phyloP scores from a whole-genome alignment of 2,797 vertebrate species.

The Enteromius fasciolatus region DNA sequence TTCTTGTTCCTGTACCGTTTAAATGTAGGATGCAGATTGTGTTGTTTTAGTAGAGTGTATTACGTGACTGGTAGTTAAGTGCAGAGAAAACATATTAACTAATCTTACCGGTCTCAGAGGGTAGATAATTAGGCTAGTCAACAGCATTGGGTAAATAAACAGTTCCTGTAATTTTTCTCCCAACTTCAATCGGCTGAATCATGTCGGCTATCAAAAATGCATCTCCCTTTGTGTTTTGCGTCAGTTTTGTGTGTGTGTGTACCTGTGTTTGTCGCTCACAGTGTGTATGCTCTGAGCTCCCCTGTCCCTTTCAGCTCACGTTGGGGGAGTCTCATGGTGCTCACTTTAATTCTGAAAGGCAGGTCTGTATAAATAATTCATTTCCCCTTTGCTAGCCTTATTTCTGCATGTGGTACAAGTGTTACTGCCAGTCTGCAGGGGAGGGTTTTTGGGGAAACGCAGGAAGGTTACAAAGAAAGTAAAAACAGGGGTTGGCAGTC shows the following conservation, averaged over 20 bases:
- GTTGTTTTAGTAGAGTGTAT: constrained; percentile 12
- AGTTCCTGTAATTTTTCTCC: background rate
- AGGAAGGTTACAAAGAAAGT: constrained; percentile 57
- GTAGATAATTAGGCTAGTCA: background rate
- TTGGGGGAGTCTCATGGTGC: constrained; percentile 74
- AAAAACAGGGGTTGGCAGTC: constrained; percentile 37
- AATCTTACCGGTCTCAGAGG: constrained; percentile 5
- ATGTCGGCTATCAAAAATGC: background rate
- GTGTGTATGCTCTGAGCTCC: constrained; percentile 44
- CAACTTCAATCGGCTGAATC: background rate
- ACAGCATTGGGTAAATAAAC: background rate
- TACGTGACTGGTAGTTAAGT: constrained; percentile 4
- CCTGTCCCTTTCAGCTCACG: constrained; percentile 52
- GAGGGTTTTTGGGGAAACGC: constrained; percentile 54
- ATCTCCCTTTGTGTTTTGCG: constrained; percentile 1
- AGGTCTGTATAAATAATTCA: constrained; percentile 87
- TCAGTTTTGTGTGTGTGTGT: constrained; percentile 38
- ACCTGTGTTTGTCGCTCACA: constrained; percentile 19
- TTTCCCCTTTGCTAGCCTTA: constrained; percentile 78
- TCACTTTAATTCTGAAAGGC: constrained; percentile 86
- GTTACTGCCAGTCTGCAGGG: constrained; percentile 66
- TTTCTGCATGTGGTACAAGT: constrained; percentile 71
- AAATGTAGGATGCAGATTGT: background rate
- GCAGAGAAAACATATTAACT: constrained; percentile 15
- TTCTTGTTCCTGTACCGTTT: background rate